Evolutionary conservation across 2,797 vertebrate genomes (phyloP), one percentile per base, ranked within the genome.

Genomic region (Pangasius macronema): DNA sequence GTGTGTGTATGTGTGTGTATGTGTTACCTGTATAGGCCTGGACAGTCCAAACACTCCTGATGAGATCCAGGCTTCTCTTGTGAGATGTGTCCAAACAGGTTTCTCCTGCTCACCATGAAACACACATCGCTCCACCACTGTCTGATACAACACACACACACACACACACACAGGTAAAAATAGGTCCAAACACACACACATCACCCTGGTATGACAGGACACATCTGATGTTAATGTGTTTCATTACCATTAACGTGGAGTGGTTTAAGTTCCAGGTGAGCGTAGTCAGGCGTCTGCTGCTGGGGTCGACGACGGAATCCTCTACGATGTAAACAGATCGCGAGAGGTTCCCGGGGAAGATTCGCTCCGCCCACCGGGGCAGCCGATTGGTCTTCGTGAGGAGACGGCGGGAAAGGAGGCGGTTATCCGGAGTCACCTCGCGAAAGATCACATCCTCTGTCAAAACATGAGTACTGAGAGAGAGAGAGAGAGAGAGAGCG

Each of bases 231-330:
- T 16, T 73, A 57, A 1, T 22, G 77, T 36, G 49, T 11, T 42
- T 49, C 33, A 9, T 94, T 93, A 99, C 98, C 98, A 99, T 98
- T 87, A 99, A 94, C 75, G 96, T 96, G 0, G 95, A 97, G 18
- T 99, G 98, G 93, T 99, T 99, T 91, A 99, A 96, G 94, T 99
- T 99, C 97, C 98, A 98, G 90, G 97, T 99, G 92, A 97, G 97
- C 0, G 97, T 99, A 89, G 97, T 99, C 93, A 99, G 93, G 91
- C 94, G 97, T 92, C 94, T 96, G 93, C 95, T 97, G 90, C 95
- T 91, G 6, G 96, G 97, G 94, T 99, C 97, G 88, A 99, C 96
- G 2, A 99, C 93, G 53, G 98, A 99, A 93, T 99, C 98, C 94
- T 99, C 98, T 2, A 99, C 82, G 93, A 99, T 96, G 95, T 99